Percentiles rank a stretch among this genome's conserved stretches.
Conservation (phyloP, 1,140 invertebrate genomes). For the Drosophila subpulchrella region DNA sequence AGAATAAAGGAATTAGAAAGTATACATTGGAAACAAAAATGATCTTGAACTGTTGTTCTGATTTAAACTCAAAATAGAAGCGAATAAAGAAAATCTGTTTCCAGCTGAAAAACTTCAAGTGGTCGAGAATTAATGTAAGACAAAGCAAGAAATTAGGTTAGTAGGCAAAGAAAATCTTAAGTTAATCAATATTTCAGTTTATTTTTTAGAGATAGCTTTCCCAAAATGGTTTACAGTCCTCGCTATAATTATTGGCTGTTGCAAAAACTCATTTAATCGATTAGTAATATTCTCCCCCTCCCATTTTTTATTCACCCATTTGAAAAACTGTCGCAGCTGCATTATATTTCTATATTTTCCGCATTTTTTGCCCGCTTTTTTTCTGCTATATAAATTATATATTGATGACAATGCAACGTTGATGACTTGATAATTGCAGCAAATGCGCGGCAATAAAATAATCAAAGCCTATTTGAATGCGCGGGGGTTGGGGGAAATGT, state of each 20-base stretch:
- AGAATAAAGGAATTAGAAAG: background rate
- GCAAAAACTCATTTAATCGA: slow-evolving; percentile 34
- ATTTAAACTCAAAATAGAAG: background rate
- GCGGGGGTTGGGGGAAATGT: slow-evolving; percentile 9
- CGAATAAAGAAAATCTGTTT: background rate
- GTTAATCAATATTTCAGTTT: background rate
- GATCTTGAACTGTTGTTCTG: background rate
- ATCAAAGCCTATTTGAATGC: slow-evolving; percentile 78
- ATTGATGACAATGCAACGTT: slow-evolving; percentile 81
- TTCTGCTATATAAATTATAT: slow-evolving; percentile 64
- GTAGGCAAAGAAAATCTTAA: background rate
- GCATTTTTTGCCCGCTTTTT: slow-evolving; percentile 27
- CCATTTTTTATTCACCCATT: background rate
- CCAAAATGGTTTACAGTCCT: no score
- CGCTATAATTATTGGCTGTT: background rate
- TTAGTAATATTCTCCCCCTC: slow-evolving; percentile 1
- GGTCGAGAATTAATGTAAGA: background rate
- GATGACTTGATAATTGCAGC: slow-evolving; percentile 82
- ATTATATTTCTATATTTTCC: slow-evolving; percentile 38
- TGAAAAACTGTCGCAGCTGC: slow-evolving; percentile 47
- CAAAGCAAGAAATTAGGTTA: background rate
- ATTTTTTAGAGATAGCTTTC: no score
- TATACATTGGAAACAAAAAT: background rate
- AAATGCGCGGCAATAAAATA: slow-evolving; percentile 83
- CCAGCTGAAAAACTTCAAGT: background rate